Evolutionary conservation across 2,797 vertebrate genomes (phyloP).

Genomic region (Neomorphus geoffroyi): DNA sequence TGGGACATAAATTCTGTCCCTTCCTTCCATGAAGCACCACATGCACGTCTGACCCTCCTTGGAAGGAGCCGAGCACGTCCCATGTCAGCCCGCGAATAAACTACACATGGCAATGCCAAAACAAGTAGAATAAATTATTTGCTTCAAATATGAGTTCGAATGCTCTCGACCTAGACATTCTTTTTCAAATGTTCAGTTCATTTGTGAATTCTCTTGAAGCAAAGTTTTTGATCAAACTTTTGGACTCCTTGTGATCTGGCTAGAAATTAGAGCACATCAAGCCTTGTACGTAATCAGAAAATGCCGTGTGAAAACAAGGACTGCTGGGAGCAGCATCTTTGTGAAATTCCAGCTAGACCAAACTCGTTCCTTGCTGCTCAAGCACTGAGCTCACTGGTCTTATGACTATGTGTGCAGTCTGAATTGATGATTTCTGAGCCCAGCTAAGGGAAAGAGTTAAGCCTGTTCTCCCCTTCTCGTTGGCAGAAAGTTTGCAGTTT

Average conservation of each 20-base stretch:
- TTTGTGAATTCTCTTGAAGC: constrained; percentile 13
- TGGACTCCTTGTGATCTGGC: constrained; percentile 7
- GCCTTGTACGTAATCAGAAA: constrained; percentile 35
- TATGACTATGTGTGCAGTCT: constrained; percentile 5
- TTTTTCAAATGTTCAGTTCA: neutral
- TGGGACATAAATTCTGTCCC: neutral
- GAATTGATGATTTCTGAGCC: constrained; percentile 47
- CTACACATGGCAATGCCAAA: neutral
- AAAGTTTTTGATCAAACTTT: constrained; percentile 5
- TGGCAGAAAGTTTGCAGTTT: constrained; percentile 86
- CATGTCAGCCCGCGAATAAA: neutral
- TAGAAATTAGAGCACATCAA: neutral
- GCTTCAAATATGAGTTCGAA: rapidly evolving
- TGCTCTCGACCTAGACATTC: rapidly evolving
- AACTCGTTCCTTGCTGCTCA: constrained; percentile 8
- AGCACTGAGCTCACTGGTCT: constrained; percentile 36
- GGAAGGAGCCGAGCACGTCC: neutral
- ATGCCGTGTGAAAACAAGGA: constrained; percentile 31
- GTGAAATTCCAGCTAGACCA: constrained; percentile 3
- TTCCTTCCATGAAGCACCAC: neutral
- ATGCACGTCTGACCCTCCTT: neutral
- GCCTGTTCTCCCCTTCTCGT: constrained; percentile 75
- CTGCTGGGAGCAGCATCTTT: constrained; percentile 54
- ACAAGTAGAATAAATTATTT: constrained; percentile 28
- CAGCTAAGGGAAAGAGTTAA: constrained; percentile 80